phyloP scores from a whole-genome alignment of 2,888 invertebrate species.

The Heliconius erato region DNA sequence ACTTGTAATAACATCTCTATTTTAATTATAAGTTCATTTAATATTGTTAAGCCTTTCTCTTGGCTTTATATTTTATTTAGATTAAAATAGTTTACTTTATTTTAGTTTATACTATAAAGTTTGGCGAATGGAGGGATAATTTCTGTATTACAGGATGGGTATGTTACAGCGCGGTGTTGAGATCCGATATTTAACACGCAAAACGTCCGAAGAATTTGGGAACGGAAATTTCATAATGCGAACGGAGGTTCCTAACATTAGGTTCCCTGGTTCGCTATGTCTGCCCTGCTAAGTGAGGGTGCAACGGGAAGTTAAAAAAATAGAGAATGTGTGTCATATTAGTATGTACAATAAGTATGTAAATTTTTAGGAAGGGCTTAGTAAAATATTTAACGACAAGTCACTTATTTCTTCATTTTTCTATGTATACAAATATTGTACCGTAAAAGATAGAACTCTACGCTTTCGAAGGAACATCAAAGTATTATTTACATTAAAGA shows the following conservation, averaged over 20 bases:
- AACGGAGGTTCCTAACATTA: not conserved
- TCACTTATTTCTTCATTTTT: no score
- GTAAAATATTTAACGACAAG: no score
- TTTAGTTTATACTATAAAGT: not conserved
- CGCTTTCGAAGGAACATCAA: no score
- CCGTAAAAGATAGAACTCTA: no score
- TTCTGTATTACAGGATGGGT: not conserved
- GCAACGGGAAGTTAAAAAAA: no score
- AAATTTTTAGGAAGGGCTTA: no score
- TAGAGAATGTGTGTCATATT: no score
- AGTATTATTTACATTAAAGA: no score
- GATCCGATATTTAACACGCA: not conserved
- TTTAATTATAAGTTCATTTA: conserved; percentile 1
- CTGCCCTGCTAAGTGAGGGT: not conserved
- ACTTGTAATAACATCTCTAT: not conserved
- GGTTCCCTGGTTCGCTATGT: not conserved
- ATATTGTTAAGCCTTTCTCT: not conserved
- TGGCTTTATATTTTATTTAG: not conserved
- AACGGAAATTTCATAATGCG: not conserved
- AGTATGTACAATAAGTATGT: no score
- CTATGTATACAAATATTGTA: no score
- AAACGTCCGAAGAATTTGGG: not conserved
- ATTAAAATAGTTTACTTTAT: not conserved
- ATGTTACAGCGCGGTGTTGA: not conserved
- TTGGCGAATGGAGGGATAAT: no score